phyloP scores from a whole-genome alignment of 2,888 invertebrate genomes.

The Sarcophaga subvicina region DNA sequence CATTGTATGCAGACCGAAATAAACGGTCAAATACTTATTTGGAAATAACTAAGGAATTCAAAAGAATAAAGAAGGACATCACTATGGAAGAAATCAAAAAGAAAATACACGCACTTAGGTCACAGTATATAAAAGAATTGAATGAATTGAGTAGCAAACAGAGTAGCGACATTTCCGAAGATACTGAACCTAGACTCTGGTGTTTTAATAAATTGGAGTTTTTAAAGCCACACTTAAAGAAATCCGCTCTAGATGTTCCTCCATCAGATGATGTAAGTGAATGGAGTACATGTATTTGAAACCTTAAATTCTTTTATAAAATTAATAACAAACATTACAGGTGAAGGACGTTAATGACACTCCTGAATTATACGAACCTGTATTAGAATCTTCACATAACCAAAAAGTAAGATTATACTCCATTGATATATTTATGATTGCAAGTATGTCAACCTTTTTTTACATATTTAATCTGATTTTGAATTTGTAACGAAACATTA shows the following conservation, averaged over 20 bases:
- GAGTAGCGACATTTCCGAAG: neutral
- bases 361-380: neutral
- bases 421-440: neutral
- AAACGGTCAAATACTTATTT: constrained; percentile 6
- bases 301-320: too few species aligned
- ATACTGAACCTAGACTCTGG: neutral
- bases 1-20: neutral
- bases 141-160: constrained; percentile 1
- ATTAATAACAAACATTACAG: neutral
- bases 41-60: constrained; percentile 22
- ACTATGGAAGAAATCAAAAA: constrained; percentile 30
- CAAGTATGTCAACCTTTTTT: too few species aligned
- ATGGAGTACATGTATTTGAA: neutral
- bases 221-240: neutral
- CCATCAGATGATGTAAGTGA: neutral
- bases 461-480: too few species aligned
- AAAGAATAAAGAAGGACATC: neutral
- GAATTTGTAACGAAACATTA: too few species aligned
- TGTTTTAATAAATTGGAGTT: constrained; percentile 6
- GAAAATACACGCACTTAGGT: constrained; percentile 25
- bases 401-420: neutral
- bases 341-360: neutral
- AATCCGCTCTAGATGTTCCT: neutral
- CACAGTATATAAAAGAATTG: constrained; percentile 26
- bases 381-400: neutral